These are phyloP conservation scores for Armadillidium nasatum DNA, from an alignment of 1,140 invertebrate species.

Conservation along the genomic window DNA sequence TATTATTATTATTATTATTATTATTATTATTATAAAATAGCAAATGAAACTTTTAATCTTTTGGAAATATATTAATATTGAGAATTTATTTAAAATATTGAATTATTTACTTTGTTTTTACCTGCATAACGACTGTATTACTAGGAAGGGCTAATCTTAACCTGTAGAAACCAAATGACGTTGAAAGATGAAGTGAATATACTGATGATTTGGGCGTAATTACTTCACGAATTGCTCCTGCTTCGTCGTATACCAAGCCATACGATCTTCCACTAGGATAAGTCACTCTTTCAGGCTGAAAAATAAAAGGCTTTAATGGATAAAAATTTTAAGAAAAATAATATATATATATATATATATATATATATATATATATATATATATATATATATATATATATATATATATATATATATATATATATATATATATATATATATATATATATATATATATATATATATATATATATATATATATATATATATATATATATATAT, in stretches of 20 bases:
- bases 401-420: too few species aligned
- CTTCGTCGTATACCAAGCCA: conserved; percentile 39
- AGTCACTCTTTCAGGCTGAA: conserved; percentile 39
- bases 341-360: conserved; percentile 24
- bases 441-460: too few species aligned
- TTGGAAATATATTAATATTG: too few species aligned
- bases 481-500: too few species aligned
- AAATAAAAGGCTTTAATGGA: too few species aligned
- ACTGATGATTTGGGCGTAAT: conserved; percentile 36
- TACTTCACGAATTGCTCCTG: conserved; percentile 39
- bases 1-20: too few species aligned
- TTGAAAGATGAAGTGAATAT: conserved; percentile 40
- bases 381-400: not conserved
- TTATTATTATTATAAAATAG: too few species aligned
- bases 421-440: too few species aligned
- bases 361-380: conserved; percentile 14
- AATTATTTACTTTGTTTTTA: not conserved
- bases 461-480: too few species aligned
- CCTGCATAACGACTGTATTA: conserved; percentile 38
- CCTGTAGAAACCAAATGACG: conserved; percentile 41
- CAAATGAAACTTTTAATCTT: too few species aligned
- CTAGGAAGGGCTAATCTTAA: conserved; percentile 36
- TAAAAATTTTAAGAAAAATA: not conserved
- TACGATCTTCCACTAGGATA: conserved; percentile 40
- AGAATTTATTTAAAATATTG: too few species aligned